Evolutionary conservation across 2,797 vertebrate genomes (phyloP).

Genomic region (Diplodus sargus): DNA sequence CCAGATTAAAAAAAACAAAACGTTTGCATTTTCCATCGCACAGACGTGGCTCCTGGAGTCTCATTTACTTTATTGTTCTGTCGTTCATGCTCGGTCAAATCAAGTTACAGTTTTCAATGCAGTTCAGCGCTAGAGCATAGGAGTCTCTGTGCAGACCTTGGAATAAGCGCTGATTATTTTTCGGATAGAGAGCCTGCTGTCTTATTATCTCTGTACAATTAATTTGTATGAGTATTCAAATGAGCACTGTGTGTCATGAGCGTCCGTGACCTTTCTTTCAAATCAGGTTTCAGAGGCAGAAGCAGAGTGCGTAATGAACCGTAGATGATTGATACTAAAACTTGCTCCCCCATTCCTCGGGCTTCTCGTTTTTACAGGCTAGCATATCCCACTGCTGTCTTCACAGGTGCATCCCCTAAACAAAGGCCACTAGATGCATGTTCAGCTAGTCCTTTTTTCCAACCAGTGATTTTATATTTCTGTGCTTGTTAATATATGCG

Average conservation of each 20-base stretch:
- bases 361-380: no score
- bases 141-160: not conserved
- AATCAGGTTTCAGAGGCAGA: not conserved
- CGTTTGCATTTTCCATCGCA: no score
- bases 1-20: no score
- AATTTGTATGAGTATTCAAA: constrained; percentile 9
- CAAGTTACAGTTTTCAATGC: constrained; percentile 41
- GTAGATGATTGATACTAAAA: not conserved
- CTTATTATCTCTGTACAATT: not conserved
- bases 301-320: not conserved
- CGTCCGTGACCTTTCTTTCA: not conserved
- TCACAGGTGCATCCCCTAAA: not conserved
- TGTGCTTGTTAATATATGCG: no score
- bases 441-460: no score
- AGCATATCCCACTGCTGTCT: no score
- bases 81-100: constrained; percentile 29
- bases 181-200: not conserved
- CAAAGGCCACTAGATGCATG: not conserved
- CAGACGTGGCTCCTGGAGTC: not conserved
- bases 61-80: constrained; percentile 37
- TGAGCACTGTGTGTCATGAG: not conserved
- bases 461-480: no score
- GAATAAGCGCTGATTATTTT: constrained; percentile 1
- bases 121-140: not conserved
- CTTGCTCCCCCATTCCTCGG: not conserved